Evolutionary conservation across 2,888 invertebrate genomes (phyloP).

Genomic region (Colletes collaris): DNA sequence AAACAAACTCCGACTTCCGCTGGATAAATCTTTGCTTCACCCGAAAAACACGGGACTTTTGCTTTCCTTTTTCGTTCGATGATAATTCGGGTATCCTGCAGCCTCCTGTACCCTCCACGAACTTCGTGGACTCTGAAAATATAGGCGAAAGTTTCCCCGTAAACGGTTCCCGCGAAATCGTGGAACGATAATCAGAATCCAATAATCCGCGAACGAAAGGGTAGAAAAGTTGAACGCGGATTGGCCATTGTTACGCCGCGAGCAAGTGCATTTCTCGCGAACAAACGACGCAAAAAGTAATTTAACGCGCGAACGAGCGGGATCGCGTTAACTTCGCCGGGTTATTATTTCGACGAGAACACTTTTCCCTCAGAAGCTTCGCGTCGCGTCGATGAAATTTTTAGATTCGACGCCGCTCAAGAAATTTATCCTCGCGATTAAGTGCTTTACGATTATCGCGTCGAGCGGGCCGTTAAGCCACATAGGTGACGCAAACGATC

Average conservation of each 20-base stretch:
- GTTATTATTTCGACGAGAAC: constrained; percentile 8
- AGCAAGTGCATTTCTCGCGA: background rate
- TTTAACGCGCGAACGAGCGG: constrained; percentile 17
- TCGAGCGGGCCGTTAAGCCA: background rate
- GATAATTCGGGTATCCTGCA: no score
- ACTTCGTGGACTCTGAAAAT: no score
- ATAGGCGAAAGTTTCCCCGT: no score
- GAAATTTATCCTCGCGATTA: constrained; percentile 30
- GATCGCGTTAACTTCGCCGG: constrained; percentile 18
- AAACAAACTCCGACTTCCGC: constrained; percentile 44
- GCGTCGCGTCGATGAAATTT: constrained; percentile 12
- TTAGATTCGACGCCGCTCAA: constrained; percentile 1
- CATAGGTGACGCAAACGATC: constrained; percentile 9
- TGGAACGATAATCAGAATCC: constrained; percentile 13
- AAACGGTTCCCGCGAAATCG: background rate
- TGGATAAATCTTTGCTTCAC: no score
- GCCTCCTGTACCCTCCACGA: no score
- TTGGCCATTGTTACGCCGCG: background rate
- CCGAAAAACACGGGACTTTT: no score
- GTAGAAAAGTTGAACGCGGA: background rate
- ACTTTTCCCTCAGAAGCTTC: background rate
- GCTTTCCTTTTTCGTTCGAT: background rate
- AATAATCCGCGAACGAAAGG: background rate
- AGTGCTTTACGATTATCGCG: constrained; percentile 29
- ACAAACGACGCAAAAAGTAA: constrained; percentile 23